These are phyloP conservation scores for Brenthis hecate DNA, from an alignment of 2,888 invertebrate species.

Conservation along the genomic window DNA sequence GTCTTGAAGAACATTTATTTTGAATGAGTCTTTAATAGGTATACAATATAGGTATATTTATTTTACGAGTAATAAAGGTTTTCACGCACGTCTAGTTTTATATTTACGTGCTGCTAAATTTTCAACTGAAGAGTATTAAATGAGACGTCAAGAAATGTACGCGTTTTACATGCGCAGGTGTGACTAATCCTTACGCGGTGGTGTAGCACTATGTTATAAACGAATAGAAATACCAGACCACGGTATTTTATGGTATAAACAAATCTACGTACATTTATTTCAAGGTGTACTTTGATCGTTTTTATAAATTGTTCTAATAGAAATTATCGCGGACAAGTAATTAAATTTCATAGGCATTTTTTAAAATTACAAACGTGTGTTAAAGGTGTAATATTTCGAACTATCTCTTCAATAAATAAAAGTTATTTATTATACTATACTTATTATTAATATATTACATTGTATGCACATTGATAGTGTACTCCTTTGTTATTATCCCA, in stretches of 20 bases:
- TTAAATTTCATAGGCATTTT: not conserved
- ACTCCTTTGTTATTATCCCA: too few relatives aligned
- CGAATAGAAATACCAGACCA: conserved; percentile 36
- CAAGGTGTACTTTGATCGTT: conserved; percentile 23
- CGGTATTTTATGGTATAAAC: conserved; percentile 37
- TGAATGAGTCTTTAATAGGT: not conserved
- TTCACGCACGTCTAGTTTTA: conserved; percentile 43
- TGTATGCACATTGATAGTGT: too few relatives aligned
- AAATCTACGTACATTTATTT: conserved; percentile 29
- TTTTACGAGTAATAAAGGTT: conserved; percentile 49
- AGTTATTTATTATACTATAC: too few relatives aligned
- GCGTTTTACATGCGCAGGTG: conserved; percentile 54
- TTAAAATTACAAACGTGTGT: too few relatives aligned
- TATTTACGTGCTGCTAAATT: conserved; percentile 43
- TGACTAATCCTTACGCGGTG: conserved; percentile 51
- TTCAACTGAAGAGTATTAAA: conserved; percentile 52
- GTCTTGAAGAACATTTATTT: too few relatives aligned
- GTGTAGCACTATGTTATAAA: conserved; percentile 31
- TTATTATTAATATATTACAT: too few relatives aligned
- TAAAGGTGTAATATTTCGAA: too few relatives aligned
- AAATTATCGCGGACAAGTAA: not conserved
- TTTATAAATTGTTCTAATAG: not conserved
- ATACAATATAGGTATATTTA: conserved; percentile 19
- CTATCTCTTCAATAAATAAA: too few relatives aligned
- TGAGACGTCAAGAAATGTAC: conserved; percentile 43